Evolutionary conservation across 2,888 invertebrate species (phyloP).

Genomic region (Cephus pygmeus): DNA sequence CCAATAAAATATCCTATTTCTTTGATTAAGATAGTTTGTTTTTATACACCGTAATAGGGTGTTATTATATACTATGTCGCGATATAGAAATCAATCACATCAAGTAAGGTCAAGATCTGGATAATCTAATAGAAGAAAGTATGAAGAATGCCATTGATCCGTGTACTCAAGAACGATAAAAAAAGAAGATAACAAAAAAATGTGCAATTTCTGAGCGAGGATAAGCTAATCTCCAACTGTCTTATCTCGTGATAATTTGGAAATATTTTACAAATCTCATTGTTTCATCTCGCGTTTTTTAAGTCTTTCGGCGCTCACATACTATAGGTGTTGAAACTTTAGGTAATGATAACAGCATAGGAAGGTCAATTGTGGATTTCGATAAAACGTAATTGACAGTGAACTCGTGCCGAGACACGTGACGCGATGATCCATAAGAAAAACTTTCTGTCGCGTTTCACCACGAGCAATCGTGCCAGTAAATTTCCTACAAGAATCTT

Average conservation of each 20-base stretch:
- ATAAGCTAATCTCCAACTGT: background rate
- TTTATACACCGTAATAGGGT: background rate
- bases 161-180: too few relatives aligned
- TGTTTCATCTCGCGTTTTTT: background rate
- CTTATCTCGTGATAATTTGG: background rate
- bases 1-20: background rate
- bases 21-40: background rate
- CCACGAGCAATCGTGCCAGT: background rate
- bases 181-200: background rate
- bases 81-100: background rate
- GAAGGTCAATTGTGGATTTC: background rate
- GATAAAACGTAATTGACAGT: background rate
- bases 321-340: background rate
- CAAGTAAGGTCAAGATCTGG: background rate
- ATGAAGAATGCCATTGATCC: too few relatives aligned
- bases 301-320: background rate
- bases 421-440: too few relatives aligned
- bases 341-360: background rate
- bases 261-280: background rate
- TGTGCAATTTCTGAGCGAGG: background rate
- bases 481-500: background rate
- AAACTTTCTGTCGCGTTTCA: background rate
- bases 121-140: background rate
- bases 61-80: too few relatives aligned
- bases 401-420: background rate